Percentiles rank a stretch among this genome's conserved stretches.
phyloP scores from a whole-genome alignment of 2,888 invertebrate genomes.

The Cheilosia vulpina region DNA sequence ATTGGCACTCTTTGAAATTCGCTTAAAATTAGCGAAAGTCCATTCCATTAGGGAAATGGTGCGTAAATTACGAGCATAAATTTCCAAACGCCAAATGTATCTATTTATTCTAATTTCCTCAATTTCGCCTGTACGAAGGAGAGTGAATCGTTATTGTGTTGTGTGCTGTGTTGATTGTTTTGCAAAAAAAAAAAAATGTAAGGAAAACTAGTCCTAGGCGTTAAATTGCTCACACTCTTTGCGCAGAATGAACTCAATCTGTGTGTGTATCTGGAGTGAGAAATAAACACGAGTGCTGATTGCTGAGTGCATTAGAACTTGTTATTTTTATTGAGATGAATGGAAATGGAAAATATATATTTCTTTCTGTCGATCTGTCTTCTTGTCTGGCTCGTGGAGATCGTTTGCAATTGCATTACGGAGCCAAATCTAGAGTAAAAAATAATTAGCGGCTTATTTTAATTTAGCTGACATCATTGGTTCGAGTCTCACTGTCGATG shows the following conservation, averaged over 20 bases:
- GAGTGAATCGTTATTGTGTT: background rate
- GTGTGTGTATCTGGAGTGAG: slow-evolving; percentile 53
- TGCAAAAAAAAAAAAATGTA: slow-evolving; percentile 41
- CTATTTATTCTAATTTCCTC: slow-evolving; percentile 43
- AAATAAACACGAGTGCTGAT: slow-evolving; percentile 56
- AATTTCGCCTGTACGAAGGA: background rate
- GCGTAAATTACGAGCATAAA: slow-evolving; percentile 53
- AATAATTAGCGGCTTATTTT: slow-evolving; percentile 69
- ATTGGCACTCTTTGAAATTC: slow-evolving; percentile 50
- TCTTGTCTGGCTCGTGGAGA: slow-evolving; percentile 11
- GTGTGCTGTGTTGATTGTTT: slow-evolving; percentile 23
- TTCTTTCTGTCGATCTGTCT: slow-evolving; percentile 56
- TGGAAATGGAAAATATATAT: slow-evolving; percentile 1
- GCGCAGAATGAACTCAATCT: slow-evolving; percentile 40
- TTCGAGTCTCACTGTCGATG: slow-evolving; percentile 39
- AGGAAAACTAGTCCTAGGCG: slow-evolving; percentile 53
- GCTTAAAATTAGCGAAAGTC: slow-evolving; percentile 53
- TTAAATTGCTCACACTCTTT: background rate
- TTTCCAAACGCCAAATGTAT: slow-evolving; percentile 30
- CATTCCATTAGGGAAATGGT: slow-evolving; percentile 51
- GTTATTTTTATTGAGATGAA: slow-evolving; percentile 23
- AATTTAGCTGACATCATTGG: slow-evolving; percentile 37
- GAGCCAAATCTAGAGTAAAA: slow-evolving; percentile 52
- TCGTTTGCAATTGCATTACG: slow-evolving; percentile 11
- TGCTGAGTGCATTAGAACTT: slow-evolving; percentile 64